Evolutionary conservation across 2,113 vertebrate species (phyloP), one percentile per base, ranked within the genome.

Genomic region (Prinia subflava): DNA sequence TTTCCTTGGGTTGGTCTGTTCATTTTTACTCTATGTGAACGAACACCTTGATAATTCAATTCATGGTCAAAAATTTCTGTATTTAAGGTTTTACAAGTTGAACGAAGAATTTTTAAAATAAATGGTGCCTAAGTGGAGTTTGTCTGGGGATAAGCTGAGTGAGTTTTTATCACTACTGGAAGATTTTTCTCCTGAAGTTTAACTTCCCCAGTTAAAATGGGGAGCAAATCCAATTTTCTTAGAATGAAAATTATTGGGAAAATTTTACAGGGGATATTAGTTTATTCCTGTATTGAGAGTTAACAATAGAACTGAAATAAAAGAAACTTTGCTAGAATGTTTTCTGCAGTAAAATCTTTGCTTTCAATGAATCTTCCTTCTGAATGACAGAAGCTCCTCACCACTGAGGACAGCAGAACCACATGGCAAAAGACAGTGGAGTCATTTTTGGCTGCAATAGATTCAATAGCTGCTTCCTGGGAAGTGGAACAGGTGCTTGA

Each of bases 161-260:
- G 41, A 71, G 6, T 52, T 87, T 87, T 59, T 24, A 22, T 71
- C 7, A 7, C 5, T 59, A 5, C 6, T 62, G 13, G 50, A 70
- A 25, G 7, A 41, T 7, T 59, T 39, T 1, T 3, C 1, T 3
- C 7, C 12, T 2, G 1, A 7, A n/a, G n/a, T n/a, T n/a, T n/a
- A n/a, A n/a, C n/a, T n/a, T 1, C 3, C 4, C 9, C 9, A 27
- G 0, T 39, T 59, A 56, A 68, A 64, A 53, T 30, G 23, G 12
- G 4, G 4, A 18, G 11, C 0, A 12, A 78, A 62, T 67, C 7
- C 9, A 28, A 5, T 83, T 89, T 74, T 41, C 31, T 89, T 41
- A 22, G 15, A 41, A 44, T 49, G 15, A 3, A 17, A 83, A 60
- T 3, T 60, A 15, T 7, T 68, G 12, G 28, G 10, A 74, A 79